Base-by-base conservation (phyloP, 2,888 invertebrate species). In the Polylopha cassiicola region DNA sequence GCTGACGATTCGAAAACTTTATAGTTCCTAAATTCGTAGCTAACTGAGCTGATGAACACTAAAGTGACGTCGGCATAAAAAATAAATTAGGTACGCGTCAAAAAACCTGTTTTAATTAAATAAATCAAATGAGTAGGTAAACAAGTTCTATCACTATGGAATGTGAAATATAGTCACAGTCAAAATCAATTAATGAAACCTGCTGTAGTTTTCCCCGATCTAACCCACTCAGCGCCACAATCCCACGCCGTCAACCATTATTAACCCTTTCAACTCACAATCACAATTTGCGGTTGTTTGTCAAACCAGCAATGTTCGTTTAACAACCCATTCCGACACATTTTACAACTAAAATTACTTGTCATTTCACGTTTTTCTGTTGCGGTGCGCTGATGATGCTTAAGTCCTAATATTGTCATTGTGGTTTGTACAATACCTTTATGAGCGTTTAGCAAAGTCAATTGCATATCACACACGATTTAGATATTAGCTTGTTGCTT, bases 271-370 rank as follows among this genome's bases (percentile, higher is more conserved):
- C 78, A 81, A 68, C 69, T 18, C 33, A 74, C 74, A 81, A 80
- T 81, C 66, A 70, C 78, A 80, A 78, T 79, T 79, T 84, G 81
- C 65, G 85, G 84, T 79, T 77, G 68, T 79, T 79, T 77, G 82
- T 73, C 71, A 74, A 65, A 54, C 62, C 57, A 55, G 58, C 71
- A 67, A 70, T 65, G 61, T 65, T 62, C 53, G 60, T 58, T 58
- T 55, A 62, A 59, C 54, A 58, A 51, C 56, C 55, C 51, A 50
- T 53, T 58, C 55, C 51, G 47, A 53, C 38, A 48, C 37, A 4
- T 9, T 22, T 5, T 3, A 22, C 4, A 3, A 3, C 4, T n/a
- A n/a, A n/a, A n/a, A 22, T 22, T 36, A 68, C 69, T 54, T 60
- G 65, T 67, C 65, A 60, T 56, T 55, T 53, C 44, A 53, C 51